A percentile compares a stretch with the other conserved stretches of the same genome.
phyloP scores from a whole-genome alignment of 2,113 vertebrate species.

The Halichoeres trimaculatus region DNA sequence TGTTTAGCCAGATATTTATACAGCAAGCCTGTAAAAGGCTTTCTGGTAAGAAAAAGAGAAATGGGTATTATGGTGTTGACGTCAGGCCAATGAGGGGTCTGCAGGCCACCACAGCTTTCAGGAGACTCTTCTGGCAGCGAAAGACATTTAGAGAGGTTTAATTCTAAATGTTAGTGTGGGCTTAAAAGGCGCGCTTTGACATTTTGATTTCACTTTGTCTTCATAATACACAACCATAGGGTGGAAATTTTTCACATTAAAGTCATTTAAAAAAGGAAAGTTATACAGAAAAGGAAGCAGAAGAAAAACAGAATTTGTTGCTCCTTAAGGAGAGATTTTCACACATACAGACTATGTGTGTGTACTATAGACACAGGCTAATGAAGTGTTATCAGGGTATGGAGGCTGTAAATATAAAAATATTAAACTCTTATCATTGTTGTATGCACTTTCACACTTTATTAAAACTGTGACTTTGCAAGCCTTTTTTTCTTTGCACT shows the following conservation, averaged over 20 bases:
- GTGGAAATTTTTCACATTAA: neutral
- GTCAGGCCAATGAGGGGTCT: conserved; percentile 8
- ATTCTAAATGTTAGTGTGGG: conserved; percentile 14
- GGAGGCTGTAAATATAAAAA: no score
- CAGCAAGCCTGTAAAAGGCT: neutral
- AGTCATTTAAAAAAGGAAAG: no score
- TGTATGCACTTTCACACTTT: no score
- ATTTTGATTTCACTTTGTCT: conserved; percentile 37
- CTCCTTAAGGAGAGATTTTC: no score
- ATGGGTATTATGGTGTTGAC: neutral
- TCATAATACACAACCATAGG: neutral
- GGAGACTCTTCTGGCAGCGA: conserved; percentile 37
- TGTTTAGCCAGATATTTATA: neutral
- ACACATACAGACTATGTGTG: no score
- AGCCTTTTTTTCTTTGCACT: neutral
- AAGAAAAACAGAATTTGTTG: no score
- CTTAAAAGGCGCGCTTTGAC: conserved; percentile 55
- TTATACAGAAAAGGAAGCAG: no score
- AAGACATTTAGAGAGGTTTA: conserved; percentile 57
- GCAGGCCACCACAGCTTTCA: conserved; percentile 12
- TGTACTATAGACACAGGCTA: no score
- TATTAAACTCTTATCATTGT: no score
- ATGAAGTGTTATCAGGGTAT: no score
- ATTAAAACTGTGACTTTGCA: no score
- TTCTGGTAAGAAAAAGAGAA: neutral